phyloP scores from a whole-genome alignment of 1,140 invertebrate species.

The Temnothorax nylanderi region DNA sequence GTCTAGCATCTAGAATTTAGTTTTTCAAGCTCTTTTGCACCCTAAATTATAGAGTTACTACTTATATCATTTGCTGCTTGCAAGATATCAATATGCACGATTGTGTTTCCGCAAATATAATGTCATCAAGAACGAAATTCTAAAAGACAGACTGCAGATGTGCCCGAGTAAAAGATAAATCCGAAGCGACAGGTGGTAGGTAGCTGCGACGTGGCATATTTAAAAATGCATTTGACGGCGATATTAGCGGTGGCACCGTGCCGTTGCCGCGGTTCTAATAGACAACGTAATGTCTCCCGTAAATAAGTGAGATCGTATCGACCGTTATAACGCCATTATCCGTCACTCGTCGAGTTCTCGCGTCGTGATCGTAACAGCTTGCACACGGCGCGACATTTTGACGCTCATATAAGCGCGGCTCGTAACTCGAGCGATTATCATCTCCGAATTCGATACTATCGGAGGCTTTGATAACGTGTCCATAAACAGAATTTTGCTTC shows the following conservation, averaged over 20 bases:
- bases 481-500: not conserved
- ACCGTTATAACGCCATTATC: constrained; percentile 46
- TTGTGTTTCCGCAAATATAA: not conserved
- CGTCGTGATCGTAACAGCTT: constrained; percentile 7
- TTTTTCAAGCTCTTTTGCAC: not conserved
- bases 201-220: constrained; percentile 3
- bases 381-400: not conserved
- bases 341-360: constrained; percentile 24
- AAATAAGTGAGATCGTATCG: constrained; percentile 52
- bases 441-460: constrained; percentile 6
- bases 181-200: not conserved
- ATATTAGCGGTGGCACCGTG: constrained; percentile 11
- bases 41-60: not conserved
- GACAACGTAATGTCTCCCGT: constrained; percentile 14
- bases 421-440: constrained; percentile 43
- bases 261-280: not conserved
- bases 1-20: not conserved
- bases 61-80: not conserved
- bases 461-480: not conserved
- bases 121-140: not conserved
- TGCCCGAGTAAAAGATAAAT: not conserved
- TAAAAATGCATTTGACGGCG: constrained; percentile 39
- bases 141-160: not conserved
- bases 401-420: constrained; percentile 32
- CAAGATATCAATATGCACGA: not conserved